phyloP scores from a whole-genome alignment of 2,113 vertebrate genomes.

The Reinhardtius hippoglossoides region DNA sequence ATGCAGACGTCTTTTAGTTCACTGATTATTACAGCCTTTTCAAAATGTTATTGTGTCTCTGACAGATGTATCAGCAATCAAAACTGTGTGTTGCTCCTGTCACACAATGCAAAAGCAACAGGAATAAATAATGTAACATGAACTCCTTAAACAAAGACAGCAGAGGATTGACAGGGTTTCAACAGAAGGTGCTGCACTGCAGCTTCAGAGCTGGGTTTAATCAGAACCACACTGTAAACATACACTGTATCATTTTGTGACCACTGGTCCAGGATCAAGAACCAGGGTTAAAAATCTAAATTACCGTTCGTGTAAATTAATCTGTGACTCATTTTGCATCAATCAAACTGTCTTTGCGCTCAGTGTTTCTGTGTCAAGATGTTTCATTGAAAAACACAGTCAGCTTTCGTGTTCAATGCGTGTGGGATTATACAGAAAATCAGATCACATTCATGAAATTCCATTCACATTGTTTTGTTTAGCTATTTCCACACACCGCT shows the following conservation, averaged over 20 bases:
- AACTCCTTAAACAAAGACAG: slow-evolving; percentile 9
- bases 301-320: slow-evolving; percentile 13
- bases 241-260: background rate
- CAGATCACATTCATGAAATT: background rate
- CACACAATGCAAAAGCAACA: slow-evolving; percentile 6
- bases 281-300: slow-evolving; percentile 17
- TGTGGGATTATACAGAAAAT: slow-evolving; percentile 1
- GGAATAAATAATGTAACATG: slow-evolving; percentile 19
- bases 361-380: background rate
- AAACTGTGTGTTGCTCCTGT: slow-evolving; percentile 17
- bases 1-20: slow-evolving; percentile 1
- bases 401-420: background rate
- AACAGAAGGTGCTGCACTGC: slow-evolving; percentile 12
- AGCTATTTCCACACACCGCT: background rate
- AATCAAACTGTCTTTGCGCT: background rate
- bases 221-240: background rate
- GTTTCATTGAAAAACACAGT: background rate
- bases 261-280: slow-evolving; percentile 13
- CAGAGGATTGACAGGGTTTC: background rate
- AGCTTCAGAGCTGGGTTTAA: slow-evolving; percentile 24
- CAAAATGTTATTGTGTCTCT: slow-evolving; percentile 20
- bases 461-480: background rate
- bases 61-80: slow-evolving; percentile 26
- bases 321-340: background rate
- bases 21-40: slow-evolving; percentile 24